A percentile compares a stretch with the other conserved stretches of the same genome.
Evolutionary conservation across 2,888 invertebrate genomes (phyloP).

Genomic region (Tiliacea aurago): DNA sequence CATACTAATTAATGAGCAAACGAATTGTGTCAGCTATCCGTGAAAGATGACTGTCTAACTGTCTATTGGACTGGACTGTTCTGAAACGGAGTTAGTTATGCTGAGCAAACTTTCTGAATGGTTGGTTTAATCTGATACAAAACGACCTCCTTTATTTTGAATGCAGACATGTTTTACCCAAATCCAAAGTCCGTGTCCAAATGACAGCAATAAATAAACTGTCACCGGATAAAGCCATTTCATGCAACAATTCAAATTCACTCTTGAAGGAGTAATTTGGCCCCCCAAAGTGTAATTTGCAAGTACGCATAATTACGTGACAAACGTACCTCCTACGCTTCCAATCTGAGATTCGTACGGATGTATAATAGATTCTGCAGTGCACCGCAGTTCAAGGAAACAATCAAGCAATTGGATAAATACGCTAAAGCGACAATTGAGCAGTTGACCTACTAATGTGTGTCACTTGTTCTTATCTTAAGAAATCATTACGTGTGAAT

Average conservation of each 20-base stretch:
- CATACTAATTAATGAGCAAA: conserved; percentile 23
- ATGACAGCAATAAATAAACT: conserved; percentile 22
- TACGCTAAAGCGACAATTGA: conserved; percentile 75
- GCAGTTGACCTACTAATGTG: conserved; percentile 65
- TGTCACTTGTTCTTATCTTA: conserved; percentile 44
- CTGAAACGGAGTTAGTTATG: not conserved
- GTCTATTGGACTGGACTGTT: not conserved
- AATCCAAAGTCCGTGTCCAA: conserved; percentile 11
- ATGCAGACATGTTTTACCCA: conserved; percentile 6
- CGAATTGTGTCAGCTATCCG: not conserved
- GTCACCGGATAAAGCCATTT: conserved; percentile 47
- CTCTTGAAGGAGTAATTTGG: conserved; percentile 28
- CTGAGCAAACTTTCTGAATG: conserved; percentile 5
- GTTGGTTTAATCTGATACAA: not conserved
- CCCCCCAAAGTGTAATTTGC: conserved; percentile 44
- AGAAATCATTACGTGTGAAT: conserved; percentile 45
- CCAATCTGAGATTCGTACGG: conserved; percentile 69
- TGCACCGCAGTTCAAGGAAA: conserved; percentile 76
- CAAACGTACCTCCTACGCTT: conserved; percentile 67
- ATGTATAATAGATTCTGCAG: conserved; percentile 63
- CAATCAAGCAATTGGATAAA: conserved; percentile 80
- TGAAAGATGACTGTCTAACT: conserved; percentile 8
- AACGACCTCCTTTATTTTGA: not conserved
- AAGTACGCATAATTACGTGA: conserved; percentile 68
- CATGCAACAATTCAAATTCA: conserved; percentile 38